phyloP scores from a whole-genome alignment of 2,113 vertebrate genomes.

The Gambusia affinis region DNA sequence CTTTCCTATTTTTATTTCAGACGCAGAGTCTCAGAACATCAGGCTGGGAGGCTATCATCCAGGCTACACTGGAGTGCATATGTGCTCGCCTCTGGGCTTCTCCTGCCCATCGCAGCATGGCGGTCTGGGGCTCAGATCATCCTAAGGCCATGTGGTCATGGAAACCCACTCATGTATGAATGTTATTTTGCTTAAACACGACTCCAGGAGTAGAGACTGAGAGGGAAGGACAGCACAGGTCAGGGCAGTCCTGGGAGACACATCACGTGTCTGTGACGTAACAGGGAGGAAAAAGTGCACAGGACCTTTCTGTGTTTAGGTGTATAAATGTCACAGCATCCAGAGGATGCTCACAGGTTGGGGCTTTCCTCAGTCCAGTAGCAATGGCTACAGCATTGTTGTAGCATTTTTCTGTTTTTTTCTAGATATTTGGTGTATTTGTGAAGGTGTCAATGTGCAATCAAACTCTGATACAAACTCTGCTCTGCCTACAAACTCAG shows the following conservation, averaged over 20 bases:
- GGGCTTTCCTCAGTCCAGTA: constrained; percentile 17
- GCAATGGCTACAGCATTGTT: neutral
- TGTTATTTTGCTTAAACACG: constrained; percentile 75
- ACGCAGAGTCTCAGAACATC: constrained; percentile 50
- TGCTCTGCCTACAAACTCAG: no score
- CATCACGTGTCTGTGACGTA: constrained; percentile 53
- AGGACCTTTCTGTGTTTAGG: constrained; percentile 4
- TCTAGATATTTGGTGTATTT: no score
- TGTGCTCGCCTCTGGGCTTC: constrained; percentile 64
- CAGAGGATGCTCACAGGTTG: constrained; percentile 17
- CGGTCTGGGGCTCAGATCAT: constrained; percentile 64
- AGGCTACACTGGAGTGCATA: constrained; percentile 72
- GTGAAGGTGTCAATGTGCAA: no score
- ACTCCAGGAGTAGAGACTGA: constrained; percentile 64
- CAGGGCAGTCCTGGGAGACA: constrained; percentile 56
- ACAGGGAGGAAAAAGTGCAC: constrained; percentile 14
- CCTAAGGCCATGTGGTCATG: constrained; percentile 69
- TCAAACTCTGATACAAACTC: no score
- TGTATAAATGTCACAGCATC: neutral
- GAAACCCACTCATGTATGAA: constrained; percentile 79
- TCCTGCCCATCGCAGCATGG: constrained; percentile 66
- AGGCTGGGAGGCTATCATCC: constrained; percentile 33
- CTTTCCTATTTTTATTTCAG: constrained; percentile 20
- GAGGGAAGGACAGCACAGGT: constrained; percentile 52
- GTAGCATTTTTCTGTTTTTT: no score